phyloP scores from a whole-genome alignment of 2,888 invertebrate genomes.

The Acheta domesticus region DNA sequence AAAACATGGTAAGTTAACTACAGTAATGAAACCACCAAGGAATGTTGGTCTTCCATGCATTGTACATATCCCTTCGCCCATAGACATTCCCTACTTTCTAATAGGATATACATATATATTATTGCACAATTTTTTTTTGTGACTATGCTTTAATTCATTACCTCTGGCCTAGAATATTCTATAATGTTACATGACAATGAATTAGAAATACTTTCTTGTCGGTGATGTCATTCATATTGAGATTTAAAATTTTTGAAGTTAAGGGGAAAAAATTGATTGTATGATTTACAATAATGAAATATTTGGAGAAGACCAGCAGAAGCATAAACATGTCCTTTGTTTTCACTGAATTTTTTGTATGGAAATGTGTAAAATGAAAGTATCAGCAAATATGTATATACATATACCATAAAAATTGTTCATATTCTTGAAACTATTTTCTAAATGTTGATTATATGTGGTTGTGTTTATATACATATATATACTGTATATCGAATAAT shows the following conservation, averaged over 20 bases:
- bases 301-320: neutral
- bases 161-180: neutral
- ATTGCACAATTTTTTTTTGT: neutral
- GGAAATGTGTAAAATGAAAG: neutral
- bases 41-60: conserved; percentile 2
- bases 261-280: neutral
- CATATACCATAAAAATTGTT: neutral
- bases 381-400: neutral
- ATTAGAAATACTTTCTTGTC: neutral
- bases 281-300: neutral
- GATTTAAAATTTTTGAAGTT: neutral
- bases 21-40: neutral
- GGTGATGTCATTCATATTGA: neutral
- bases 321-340: neutral
- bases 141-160: neutral
- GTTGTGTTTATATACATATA: conserved; percentile 9
- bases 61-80: neutral
- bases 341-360: neutral
- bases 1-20: neutral
- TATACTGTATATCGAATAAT: neutral
- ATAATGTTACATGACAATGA: neutral
- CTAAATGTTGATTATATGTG: neutral
- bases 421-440: neutral
- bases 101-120: neutral
- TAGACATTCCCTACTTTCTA: neutral